A percentile compares a stretch with the other conserved stretches of the same genome.
These are phyloP conservation scores for Colletes latitarsis DNA, from an alignment of 1,140 invertebrate species.

Conservation along the genomic window DNA sequence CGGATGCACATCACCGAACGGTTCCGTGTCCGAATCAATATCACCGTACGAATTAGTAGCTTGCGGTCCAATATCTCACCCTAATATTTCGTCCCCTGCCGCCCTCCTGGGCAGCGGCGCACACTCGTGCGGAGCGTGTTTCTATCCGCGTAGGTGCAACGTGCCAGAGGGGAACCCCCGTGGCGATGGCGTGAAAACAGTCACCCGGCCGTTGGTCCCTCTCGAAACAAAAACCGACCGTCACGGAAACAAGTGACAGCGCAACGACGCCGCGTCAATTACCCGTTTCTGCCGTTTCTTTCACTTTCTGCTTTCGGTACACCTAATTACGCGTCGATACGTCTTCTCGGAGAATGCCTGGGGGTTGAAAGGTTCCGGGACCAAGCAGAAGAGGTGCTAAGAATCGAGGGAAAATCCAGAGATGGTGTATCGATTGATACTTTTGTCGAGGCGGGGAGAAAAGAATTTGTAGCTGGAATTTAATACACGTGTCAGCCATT, in stretches of 20 bases:
- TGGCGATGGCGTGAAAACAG: conserved; percentile 75
- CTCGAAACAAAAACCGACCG: conserved; percentile 72
- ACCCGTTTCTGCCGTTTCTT: conserved; percentile 62
- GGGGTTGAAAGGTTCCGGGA: not conserved
- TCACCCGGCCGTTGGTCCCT: conserved; percentile 36
- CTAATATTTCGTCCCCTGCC: conserved; percentile 66
- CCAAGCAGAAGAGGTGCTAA: not conserved
- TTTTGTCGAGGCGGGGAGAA: too few relatives aligned
- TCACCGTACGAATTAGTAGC: conserved; percentile 73
- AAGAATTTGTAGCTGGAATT: not conserved
- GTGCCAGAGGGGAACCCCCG: conserved; percentile 66
- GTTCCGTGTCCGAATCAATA: conserved; percentile 65
- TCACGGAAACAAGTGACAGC: conserved; percentile 76
- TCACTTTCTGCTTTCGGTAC: conserved; percentile 24
- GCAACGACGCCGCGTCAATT: conserved; percentile 72
- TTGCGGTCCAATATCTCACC: conserved; percentile 74
- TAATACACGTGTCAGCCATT: too few relatives aligned
- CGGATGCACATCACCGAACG: conserved; percentile 59
- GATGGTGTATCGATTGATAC: not conserved
- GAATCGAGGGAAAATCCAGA: not conserved
- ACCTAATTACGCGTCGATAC: conserved; percentile 60
- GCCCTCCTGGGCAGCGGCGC: conserved; percentile 16
- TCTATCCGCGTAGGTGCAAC: conserved; percentile 5
- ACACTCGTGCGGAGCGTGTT: conserved; percentile 2
- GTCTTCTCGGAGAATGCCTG: not conserved